These are phyloP conservation scores for Anas bahamensis DNA, from an alignment of 2,797 vertebrate species.

Conservation along the genomic window DNA sequence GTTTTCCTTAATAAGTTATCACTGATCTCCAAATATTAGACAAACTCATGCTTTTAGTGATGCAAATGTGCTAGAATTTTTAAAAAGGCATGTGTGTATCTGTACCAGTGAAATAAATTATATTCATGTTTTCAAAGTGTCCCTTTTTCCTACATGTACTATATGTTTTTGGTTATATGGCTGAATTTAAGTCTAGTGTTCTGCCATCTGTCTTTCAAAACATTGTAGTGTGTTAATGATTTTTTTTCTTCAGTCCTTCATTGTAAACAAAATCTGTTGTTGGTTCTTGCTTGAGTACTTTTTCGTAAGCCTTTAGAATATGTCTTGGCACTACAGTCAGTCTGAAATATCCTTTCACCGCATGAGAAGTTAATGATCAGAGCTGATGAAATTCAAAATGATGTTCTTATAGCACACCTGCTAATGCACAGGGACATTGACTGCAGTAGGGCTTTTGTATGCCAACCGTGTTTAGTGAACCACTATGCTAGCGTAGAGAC, in stretches of 20 bases:
- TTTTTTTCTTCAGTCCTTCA: not conserved
- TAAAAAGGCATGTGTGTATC: not conserved
- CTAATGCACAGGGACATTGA: not conserved
- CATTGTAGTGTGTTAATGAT: not conserved
- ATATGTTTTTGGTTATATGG: not conserved
- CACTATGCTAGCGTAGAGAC: not conserved
- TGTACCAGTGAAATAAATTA: not conserved
- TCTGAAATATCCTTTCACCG: not conserved
- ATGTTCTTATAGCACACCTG: constrained; percentile 9
- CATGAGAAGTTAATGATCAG: constrained; percentile 23
- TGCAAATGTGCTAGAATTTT: not conserved
- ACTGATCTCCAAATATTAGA: not conserved
- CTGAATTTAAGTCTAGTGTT: constrained; percentile 7
- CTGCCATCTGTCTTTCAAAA: constrained; percentile 54
- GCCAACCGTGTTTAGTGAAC: not conserved
- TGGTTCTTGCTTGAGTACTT: constrained; percentile 39
- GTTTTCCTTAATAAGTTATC: not conserved
- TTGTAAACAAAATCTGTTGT: constrained; percentile 61
- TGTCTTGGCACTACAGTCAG: constrained; percentile 5
- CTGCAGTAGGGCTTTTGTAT: not conserved
- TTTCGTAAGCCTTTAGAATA: constrained; percentile 7
- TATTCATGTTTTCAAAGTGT: not conserved
- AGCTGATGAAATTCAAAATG: not conserved
- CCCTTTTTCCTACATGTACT: not conserved
- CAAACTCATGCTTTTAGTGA: not conserved